Evolutionary conservation across 2,113 vertebrate species (phyloP), one percentile per base, ranked within the genome.

Genomic region (Thamnophis sirtalis): DNA sequence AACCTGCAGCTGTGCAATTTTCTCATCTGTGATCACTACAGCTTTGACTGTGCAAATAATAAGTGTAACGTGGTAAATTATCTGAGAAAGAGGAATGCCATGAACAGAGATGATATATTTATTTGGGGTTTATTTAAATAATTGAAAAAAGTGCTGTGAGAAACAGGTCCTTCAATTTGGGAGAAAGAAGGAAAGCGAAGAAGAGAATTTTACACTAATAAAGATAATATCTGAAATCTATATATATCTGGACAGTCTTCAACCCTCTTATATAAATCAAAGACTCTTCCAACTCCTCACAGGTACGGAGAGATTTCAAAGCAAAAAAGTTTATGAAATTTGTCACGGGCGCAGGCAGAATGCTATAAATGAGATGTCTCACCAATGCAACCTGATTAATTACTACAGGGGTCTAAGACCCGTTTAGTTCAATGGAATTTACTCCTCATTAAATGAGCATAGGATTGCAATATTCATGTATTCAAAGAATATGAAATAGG

Each of bases 41-140:
- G 89, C 43, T 95, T 95, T 96, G 92, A 93, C 89, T 95, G 91
- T 85, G 58, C 91, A 95, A 94, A 95, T 1, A 68, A 94, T 51
- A 80, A 96, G 86, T 54, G 90, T 92, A 96, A 94, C 97, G 94
- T 89, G 92, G 89, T 96, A 96, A 97, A 95, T 87, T 80, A 56
- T 68, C 51, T 48, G 91, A 53, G 93, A 94, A 96, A 95, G 95
- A 55, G 88, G 93, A 94, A 93, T 96, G 86, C 93, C 95, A 97
- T 60, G 33, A 96, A 92, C 60, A 92, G 84, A 88, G 60, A 49
- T 92, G 89, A 48, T 56, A 56, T 58, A 54, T 89, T 93, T 63
- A 38, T 56, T 91, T 92, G 94, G 50, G 90, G 90, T 19, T 91
- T 91, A 94, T 93, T 95, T 93, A 95, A 94, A 85, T 87, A 92